phyloP scores from a whole-genome alignment of 64 coral and sea anemone species.

The Anthopleura sola region DNA sequence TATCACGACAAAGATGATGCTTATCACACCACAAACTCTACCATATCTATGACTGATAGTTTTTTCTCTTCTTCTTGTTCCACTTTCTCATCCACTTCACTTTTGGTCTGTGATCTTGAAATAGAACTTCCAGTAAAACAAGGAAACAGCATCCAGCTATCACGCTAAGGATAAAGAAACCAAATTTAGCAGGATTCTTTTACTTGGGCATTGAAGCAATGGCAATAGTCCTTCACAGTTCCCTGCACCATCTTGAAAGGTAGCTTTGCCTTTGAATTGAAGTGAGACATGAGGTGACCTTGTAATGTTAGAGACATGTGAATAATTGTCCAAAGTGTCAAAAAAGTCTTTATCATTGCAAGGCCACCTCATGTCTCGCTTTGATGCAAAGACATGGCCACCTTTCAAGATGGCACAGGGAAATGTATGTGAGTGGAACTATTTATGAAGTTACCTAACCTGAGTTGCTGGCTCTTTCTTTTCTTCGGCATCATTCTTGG shows the following conservation, averaged over 20 bases:
- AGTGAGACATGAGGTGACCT: too few species aligned
- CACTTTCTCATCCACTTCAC: slow-evolving; percentile 16
- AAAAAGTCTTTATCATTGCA: too few species aligned
- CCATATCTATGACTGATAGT: slow-evolving; percentile 60
- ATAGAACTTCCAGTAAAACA: slow-evolving; percentile 37
- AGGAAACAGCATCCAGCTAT: slow-evolving; percentile 88
- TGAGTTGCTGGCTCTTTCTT: background rate
- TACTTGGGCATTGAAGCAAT: background rate
- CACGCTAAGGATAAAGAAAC: slow-evolving; percentile 35
- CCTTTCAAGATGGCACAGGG: too few species aligned
- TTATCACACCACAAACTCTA: too few species aligned
- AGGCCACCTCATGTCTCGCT: too few species aligned
- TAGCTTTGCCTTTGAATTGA: too few species aligned
- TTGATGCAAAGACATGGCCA: too few species aligned
- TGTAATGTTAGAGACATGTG: too few species aligned
- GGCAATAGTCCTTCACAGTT: too few species aligned
- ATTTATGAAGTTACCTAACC: background rate
- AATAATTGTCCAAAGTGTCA: too few species aligned
- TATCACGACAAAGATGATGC: background rate
- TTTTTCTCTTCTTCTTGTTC: slow-evolving; percentile 34
- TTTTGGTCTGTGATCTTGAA: slow-evolving; percentile 8
- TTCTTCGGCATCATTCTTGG: background rate
- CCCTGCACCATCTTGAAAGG: too few species aligned
- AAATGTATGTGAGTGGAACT: too few species aligned
- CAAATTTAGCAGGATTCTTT: background rate